Evolutionary conservation across 2,888 invertebrate genomes (phyloP), one percentile per base, ranked within the genome.

Genomic region (Belgica antarctica): DNA sequence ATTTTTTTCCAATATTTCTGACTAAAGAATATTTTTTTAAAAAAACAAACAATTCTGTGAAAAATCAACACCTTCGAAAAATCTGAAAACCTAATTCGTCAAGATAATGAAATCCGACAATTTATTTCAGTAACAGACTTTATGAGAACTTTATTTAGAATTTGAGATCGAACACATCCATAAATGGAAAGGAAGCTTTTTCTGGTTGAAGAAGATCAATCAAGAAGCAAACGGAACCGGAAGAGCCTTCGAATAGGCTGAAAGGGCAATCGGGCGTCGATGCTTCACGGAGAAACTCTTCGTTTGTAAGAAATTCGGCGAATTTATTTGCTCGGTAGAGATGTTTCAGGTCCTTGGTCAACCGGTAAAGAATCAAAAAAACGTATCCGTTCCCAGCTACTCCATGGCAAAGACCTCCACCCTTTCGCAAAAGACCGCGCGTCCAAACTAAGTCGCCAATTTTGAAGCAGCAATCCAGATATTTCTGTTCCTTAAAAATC

Each of bases 351-450:
- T 92, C 86, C 7, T 84, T 82, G 10, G 92, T 92, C 68, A 94
- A 79, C 72, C 92, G 83, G 76, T 90, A 87, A 7, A 94, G 79
- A 0, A 92, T 79, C 57, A 94, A 79, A 74, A 92, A 91, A 0
- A 87, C 89, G 78, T 92, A 92, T 12, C 87, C 92, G 78, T 87
- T 92, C 31, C 93, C 93, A 19, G 89, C 88, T 0, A 93, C 83
- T 1, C 95, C 95, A 76, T 96, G 94, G 76, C 94, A 95, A 72
- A 95, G 87, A 0, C 94, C 92, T 5, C 94, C 93, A 0, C 95
- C 94, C 79, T 95, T 95, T 73, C 84, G 86, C 34, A 95, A 81
- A 28, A 95, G 81, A 0, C 95, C 95, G 76, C 87, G 88, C 19
- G 83, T 79, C 95, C 95, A 95, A 1, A 92, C 86, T 17, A 92